These are phyloP conservation scores for Dysidea cf. avara DNA, from an alignment of 37 sponge, comb jelly and placozoan species.

Conservation along the genomic window DNA sequence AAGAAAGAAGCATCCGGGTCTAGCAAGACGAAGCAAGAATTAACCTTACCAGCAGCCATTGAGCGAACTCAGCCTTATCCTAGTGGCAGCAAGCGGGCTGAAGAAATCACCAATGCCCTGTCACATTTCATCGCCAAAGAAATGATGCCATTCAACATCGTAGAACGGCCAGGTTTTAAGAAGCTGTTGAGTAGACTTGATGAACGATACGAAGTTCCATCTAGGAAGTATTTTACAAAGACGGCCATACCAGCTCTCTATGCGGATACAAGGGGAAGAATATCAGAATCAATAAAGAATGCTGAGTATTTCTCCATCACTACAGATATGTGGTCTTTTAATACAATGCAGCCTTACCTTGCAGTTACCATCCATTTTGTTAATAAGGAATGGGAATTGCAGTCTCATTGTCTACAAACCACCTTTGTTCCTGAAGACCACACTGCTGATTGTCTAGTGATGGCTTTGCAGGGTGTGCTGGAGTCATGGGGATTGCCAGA, in stretches of 20 bases:
- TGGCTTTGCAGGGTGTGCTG: neutral
- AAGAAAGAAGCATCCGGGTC: neutral
- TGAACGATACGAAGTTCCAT: neutral
- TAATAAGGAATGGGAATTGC: slow-evolving; percentile 25
- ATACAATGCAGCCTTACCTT: too few species aligned
- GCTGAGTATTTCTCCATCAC: slow-evolving; percentile 31
- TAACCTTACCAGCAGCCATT: too few species aligned
- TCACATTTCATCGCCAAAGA: too few species aligned
- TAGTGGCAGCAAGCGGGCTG: neutral
- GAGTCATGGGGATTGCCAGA: slow-evolving; percentile 3
- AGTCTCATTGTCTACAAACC: slow-evolving; percentile 10
- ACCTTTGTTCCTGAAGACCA: slow-evolving; percentile 32
- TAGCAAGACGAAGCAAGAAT: too few species aligned
- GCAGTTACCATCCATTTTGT: too few species aligned
- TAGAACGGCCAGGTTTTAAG: slow-evolving; percentile 15
- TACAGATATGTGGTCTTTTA: slow-evolving; percentile 26
- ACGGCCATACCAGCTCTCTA: slow-evolving; percentile 10
- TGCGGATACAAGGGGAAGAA: too few species aligned
- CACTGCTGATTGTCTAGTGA: slow-evolving; percentile 12
- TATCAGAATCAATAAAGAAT: too few species aligned
- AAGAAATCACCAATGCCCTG: too few species aligned
- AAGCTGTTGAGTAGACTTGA: slow-evolving; percentile 1
- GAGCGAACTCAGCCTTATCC: slow-evolving; percentile 2
- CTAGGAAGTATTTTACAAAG: slow-evolving; percentile 18
- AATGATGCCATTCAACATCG: slow-evolving; percentile 11